Evolutionary conservation across 2,797 vertebrate genomes (phyloP).

Genomic region (Peromyscus eremicus): DNA sequence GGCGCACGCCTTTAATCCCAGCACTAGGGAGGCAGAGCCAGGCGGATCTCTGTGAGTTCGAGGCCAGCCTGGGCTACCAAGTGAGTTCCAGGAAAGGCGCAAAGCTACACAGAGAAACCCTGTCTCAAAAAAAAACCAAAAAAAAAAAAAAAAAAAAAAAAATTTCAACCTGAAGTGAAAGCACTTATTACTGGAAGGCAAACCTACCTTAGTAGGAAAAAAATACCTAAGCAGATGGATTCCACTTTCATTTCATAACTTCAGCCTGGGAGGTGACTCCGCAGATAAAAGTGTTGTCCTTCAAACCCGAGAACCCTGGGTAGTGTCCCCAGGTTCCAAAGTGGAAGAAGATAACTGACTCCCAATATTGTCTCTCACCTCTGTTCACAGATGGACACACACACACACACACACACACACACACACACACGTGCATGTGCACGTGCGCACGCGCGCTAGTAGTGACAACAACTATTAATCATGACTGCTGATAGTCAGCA

Average conservation of each 20-base stretch:
- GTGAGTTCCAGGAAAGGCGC: no score
- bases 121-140: no score
- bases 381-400: no score
- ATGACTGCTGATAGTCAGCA: neutral
- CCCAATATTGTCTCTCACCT: rapidly evolving
- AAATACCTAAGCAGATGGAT: neutral
- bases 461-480: neutral
- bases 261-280: neutral
- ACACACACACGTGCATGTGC: neutral
- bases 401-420: neutral
- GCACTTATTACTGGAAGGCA: neutral
- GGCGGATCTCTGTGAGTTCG: no score
- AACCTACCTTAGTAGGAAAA: neutral
- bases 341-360: neutral
- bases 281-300: neutral
- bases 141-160: no score
- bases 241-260: neutral
- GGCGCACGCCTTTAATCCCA: no score
- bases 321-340: neutral
- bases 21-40: no score
- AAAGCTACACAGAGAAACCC: no score
- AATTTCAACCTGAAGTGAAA: neutral
- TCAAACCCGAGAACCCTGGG: neutral
- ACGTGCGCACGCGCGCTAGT: no score
- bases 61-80: no score